A percentile compares a stretch with the other conserved stretches of the same genome.
Evolutionary conservation across 2,113 vertebrate genomes (phyloP).

Genomic region (Morone saxatilis): DNA sequence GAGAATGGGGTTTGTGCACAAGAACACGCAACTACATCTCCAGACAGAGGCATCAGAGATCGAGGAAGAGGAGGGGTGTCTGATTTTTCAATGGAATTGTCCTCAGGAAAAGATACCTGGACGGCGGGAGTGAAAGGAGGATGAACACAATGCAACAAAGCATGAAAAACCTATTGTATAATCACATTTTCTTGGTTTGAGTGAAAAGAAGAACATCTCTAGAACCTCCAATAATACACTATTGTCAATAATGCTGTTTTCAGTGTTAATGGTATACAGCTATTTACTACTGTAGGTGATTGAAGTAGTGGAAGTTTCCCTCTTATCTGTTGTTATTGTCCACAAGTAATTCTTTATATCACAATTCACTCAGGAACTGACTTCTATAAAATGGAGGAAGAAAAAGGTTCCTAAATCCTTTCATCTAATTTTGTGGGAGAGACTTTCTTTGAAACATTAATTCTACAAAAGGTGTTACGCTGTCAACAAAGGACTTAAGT

Average conservation of each 20-base stretch:
- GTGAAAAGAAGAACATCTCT: constrained; percentile 20
- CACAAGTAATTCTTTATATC: background rate
- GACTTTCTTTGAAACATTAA: background rate
- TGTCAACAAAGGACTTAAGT: background rate
- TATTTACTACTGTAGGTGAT: constrained; percentile 22
- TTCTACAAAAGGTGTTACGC: background rate
- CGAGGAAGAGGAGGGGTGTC: background rate
- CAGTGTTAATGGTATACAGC: background rate
- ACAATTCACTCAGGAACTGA: background rate
- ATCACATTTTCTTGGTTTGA: constrained; percentile 47
- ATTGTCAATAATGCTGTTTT: constrained; percentile 40
- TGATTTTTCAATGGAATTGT: background rate
- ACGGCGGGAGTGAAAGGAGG: background rate
- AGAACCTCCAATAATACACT: constrained; percentile 28
- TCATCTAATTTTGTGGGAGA: background rate
- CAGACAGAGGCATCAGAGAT: constrained; percentile 31
- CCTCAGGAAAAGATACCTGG: constrained; percentile 6
- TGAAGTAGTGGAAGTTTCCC: background rate
- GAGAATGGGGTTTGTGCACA: constrained; percentile 64
- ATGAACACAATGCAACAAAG: constrained; percentile 35
- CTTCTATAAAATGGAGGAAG: background rate
- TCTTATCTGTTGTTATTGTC: background rate
- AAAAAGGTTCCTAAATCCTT: background rate
- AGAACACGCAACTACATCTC: constrained; percentile 47
- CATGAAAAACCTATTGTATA: constrained; percentile 8